Evolutionary conservation across 1,140 invertebrate species (phyloP).

Genomic region (Alviniconcha marisindica): DNA sequence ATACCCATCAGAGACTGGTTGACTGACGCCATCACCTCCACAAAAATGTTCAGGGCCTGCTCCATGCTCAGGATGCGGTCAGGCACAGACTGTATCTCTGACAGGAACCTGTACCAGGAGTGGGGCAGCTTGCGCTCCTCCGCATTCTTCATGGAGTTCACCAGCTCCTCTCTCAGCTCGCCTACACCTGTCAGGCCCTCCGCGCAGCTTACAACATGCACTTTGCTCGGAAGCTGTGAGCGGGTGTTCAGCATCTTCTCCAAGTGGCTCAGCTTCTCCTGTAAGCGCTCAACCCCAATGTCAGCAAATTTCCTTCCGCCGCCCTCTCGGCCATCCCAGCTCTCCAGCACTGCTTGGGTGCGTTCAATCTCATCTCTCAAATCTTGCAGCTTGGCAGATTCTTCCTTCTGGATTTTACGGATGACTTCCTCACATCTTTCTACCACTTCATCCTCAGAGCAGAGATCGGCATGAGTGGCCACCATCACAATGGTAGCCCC

Average conservation of each 20-base stretch:
- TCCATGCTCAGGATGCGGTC: conserved; percentile 60
- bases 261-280: conserved; percentile 57
- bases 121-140: conserved; percentile 60
- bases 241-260: conserved; percentile 63
- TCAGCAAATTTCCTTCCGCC: conserved; percentile 60
- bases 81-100: conserved; percentile 56
- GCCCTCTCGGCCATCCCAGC: conserved; percentile 42
- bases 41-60: conserved; percentile 60
- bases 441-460: conserved; percentile 57
- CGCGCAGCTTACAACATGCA: conserved; percentile 68
- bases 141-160: conserved; percentile 47
- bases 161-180: conserved; percentile 46
- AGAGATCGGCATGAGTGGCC: conserved; percentile 69
- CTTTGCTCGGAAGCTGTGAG: conserved; percentile 55
- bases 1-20: conserved; percentile 63
- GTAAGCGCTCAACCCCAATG: conserved; percentile 59
- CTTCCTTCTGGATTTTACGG: conserved; percentile 60
- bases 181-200: conserved; percentile 57
- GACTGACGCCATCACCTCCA: conserved; percentile 55
- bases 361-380: conserved; percentile 55
- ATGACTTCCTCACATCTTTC: conserved; percentile 58
- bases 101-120: conserved; percentile 66
- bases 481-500: conserved; percentile 66
- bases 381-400: conserved; percentile 60
- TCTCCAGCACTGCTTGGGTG: conserved; percentile 50